phyloP scores from a whole-genome alignment of 1,140 invertebrate genomes.

The Tribolium madens region DNA sequence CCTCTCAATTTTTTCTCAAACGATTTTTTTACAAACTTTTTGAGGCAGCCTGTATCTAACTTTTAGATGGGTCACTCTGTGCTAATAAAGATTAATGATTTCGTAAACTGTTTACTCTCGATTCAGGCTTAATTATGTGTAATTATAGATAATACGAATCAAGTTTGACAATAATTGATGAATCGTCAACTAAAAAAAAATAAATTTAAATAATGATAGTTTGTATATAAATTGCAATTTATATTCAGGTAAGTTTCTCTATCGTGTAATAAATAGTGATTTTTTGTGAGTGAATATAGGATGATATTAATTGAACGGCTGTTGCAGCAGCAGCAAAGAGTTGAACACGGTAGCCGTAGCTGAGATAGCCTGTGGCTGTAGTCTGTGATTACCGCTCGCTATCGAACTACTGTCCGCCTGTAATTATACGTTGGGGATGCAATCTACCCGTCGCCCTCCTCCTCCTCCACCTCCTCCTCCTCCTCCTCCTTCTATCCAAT shows the following conservation, averaged over 20 bases:
- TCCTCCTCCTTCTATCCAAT: conserved; percentile 46
- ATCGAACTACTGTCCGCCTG: conserved; percentile 56
- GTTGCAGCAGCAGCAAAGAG: no score
- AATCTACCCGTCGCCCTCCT: conserved; percentile 49
- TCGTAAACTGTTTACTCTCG: not conserved
- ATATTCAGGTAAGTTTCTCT: not conserved
- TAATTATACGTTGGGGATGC: conserved; percentile 55
- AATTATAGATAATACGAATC: not conserved
- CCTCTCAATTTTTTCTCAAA: no score
- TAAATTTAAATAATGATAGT: not conserved
- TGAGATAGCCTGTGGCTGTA: conserved; percentile 48
- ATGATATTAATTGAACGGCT: conserved; percentile 55
- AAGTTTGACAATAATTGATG: not conserved
- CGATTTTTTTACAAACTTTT: no score
- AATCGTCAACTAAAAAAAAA: not conserved
- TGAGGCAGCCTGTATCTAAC: no score
- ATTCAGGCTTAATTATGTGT: not conserved
- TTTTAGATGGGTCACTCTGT: no score
- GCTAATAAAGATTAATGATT: not conserved
- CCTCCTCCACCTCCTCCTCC: no score
- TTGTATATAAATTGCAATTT: not conserved
- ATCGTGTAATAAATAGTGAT: not conserved
- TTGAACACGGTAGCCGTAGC: conserved; percentile 55
- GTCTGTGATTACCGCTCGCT: conserved; percentile 56
- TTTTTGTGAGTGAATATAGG: not conserved